Base-by-base conservation (phyloP, 2,113 vertebrate species). In the Columba livia region DNA sequence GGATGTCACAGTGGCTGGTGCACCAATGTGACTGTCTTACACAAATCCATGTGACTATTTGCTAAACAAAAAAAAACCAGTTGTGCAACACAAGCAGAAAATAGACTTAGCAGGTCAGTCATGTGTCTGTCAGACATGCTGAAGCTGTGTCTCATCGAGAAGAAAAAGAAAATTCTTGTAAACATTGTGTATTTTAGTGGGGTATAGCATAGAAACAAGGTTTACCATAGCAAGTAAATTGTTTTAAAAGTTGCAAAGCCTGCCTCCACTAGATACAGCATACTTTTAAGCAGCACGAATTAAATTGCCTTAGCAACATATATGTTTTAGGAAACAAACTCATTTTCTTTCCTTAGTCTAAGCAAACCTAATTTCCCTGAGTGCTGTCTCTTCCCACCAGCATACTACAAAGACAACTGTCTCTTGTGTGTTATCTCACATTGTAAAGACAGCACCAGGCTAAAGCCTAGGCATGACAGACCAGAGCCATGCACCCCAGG, bases 1-100 rank as follows among this genome's bases (percentile, higher is more conserved):
- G 97, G 97, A 58, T 84, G 97, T 86, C 98, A 84, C 79, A 98
- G 53, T 23, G 89, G 51, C 53, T 71, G 61, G 32, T 36, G 14
- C 36, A n/a, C 14, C n/a, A 74, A 2, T 28, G 48, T 89, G 90
- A 91, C 81, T 53, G 78, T 18, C 61, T 87, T 26, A 48, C 81
- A 69, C 24, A 93, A 81, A 85, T 13, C 54, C 85, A 36, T 64
- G 73, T 96, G 94, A 92, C 67, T 23, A 6, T 60, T 88, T 93
- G 71, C 91, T 87, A 80, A 91, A 75, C 53, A 90, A 53, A 79
- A 34, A 40, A 44, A 44, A 82, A 85, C 34, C 6, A 26, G 38
- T 87, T 95, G 91, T 47, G 79, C 74, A 95, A 89, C 1, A 2
- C 28, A 44, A 57, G 25, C 28, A 78, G 61, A 85, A 87, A 82